A percentile compares a stretch with the other conserved stretches of the same genome.
Conservation (phyloP, 2,113 vertebrate genomes). For the Heterocephalus glaber region DNA sequence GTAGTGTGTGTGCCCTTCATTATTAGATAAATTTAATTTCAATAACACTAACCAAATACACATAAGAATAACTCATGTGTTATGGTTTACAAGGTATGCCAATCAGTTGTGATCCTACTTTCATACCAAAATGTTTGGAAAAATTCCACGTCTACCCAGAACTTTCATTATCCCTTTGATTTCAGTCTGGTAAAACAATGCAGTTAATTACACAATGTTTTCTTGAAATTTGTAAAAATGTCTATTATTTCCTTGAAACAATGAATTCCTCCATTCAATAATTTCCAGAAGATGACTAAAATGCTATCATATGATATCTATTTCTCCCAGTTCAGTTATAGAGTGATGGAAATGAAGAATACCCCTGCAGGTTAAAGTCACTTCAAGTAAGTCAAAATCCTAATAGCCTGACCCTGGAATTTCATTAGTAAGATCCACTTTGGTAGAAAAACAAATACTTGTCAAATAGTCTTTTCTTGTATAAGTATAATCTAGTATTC, state of each 20-base stretch:
- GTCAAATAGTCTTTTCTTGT: background rate
- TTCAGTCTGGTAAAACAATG: constrained; percentile 76
- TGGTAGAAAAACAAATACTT: background rate
- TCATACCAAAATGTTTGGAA: constrained; percentile 67
- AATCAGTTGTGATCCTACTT: constrained; percentile 53
- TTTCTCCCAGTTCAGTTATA: background rate
- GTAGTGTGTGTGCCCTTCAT: background rate
- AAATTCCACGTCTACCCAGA: constrained; percentile 57
- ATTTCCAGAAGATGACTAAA: constrained; percentile 65
- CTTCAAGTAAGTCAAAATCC: constrained; percentile 8
- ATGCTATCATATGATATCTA: constrained; percentile 31
- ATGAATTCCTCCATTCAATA: constrained; percentile 67
- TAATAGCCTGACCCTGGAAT: background rate
- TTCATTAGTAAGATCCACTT: background rate
- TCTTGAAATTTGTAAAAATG: constrained; percentile 73
- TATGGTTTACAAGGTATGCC: background rate
- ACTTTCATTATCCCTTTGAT: constrained; percentile 67
- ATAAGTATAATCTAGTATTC: background rate
- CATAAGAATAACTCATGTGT: background rate
- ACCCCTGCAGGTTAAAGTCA: background rate
- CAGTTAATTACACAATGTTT: constrained; percentile 74
- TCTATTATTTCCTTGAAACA: constrained; percentile 65
- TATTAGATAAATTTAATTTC: constrained; percentile 43
- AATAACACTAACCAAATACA: constrained; percentile 16
- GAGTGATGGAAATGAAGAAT: constrained; percentile 28